phyloP scores from a whole-genome alignment of 2,113 vertebrate species.

The Eudyptes chrysolophus region DNA sequence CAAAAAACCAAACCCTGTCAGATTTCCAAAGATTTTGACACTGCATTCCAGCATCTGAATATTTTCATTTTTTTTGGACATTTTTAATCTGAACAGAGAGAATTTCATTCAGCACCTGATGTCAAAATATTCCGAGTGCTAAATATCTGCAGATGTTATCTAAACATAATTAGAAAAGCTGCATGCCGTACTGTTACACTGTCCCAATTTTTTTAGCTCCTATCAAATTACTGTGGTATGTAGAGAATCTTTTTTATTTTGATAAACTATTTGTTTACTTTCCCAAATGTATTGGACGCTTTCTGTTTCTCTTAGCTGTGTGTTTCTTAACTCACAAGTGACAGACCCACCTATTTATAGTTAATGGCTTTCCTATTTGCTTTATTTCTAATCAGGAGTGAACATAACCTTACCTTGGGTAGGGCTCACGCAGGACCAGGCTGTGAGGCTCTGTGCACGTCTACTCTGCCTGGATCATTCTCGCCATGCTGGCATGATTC shows the following conservation, averaged over 20 bases:
- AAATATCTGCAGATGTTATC: constrained; percentile 61
- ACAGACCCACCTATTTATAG: not conserved
- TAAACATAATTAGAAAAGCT: constrained; percentile 15
- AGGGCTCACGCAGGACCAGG: not conserved
- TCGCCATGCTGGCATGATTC: not conserved
- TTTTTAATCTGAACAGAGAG: constrained; percentile 17
- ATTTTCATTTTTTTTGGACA: not conserved
- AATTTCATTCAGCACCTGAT: constrained; percentile 40
- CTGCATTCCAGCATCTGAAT: constrained; percentile 17
- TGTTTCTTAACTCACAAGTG: not conserved
- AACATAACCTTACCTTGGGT: not conserved
- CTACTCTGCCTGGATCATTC: not conserved
- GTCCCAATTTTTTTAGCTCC: not conserved
- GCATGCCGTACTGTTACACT: not conserved
- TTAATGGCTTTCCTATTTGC: not conserved
- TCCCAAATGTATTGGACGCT: not conserved
- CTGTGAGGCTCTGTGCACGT: not conserved
- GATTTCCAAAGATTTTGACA: constrained; percentile 1
- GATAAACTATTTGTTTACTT: not conserved
- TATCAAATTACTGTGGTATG: not conserved
- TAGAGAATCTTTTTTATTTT: not conserved
- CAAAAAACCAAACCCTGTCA: not conserved
- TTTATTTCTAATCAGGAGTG: not conserved
- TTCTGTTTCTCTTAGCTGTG: not conserved
- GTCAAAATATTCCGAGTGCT: constrained; percentile 24